Evolutionary conservation across 2,113 vertebrate genomes (phyloP), one percentile per base, ranked within the genome.

Genomic region (Edolisoma coerulescens): DNA sequence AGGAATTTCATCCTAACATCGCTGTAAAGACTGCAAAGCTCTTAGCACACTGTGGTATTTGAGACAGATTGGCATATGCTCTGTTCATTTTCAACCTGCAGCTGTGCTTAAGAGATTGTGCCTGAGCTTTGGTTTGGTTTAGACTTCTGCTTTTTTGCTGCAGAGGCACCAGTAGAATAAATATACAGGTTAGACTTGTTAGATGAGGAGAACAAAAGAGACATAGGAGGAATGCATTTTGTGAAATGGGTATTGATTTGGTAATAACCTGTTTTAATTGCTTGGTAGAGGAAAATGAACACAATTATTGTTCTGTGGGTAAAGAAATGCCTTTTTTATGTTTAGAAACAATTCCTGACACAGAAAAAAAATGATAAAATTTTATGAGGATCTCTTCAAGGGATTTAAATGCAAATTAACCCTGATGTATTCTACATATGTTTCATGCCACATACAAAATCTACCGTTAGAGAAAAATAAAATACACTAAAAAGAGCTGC

Each of bases 351-450:
- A 77, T 74, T 88, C 56, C 21, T 80, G 80, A 74, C 37, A 59
- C 13, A 75, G 50, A 41, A 77, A 80, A 88, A 84, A 84, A 75
- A 24, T 2, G 5, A 69, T 35, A 81, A 85, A 67, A 81, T 60
- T 80, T 95, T 87, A 90, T 32, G 39, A 60, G 17, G n/a, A 44
- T 56, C 27, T 93, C 71, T 96, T 90, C 45, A 86, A 95, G 79
- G 68, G 39, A 81, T 93, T 95, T 96, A 88, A 94, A 95, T 87
- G 85, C 71, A 95, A 93, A 96, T 91, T 91, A 93, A 94, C 33
- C 22, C 44, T 90, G 68, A 80, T 87, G 50, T 71, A 63, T 54
- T 96, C 68, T 81, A 60, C 64, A 45, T 93, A 60, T 74, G 42
- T 75, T 95, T 93, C 60, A 33, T 90, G 79, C 19, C 35, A 90